A percentile compares a stretch with the other conserved stretches of the same genome.
Evolutionary conservation across 2,888 invertebrate species (phyloP).

Genomic region (Cylindroiulus punctatus): DNA sequence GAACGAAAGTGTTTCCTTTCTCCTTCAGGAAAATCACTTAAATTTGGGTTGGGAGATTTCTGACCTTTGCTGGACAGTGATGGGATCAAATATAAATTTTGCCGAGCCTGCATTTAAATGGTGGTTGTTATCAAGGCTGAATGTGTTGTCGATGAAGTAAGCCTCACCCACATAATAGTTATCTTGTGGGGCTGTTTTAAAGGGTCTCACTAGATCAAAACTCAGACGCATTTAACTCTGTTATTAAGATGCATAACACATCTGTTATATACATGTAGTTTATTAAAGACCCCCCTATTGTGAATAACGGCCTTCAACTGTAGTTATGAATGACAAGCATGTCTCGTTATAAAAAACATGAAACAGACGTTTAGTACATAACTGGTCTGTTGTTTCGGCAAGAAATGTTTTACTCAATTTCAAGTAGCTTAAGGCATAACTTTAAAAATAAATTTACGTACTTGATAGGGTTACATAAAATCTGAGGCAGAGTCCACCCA

Average conservation of each 20-base stretch:
- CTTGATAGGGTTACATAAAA: conserved; percentile 55
- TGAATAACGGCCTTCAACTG: conserved; percentile 32
- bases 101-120: not conserved
- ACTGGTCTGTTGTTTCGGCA: not conserved
- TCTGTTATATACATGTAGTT: not conserved
- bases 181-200: not conserved
- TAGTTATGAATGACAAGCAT: conserved; percentile 30
- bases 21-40: not conserved
- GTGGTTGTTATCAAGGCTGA: not conserved
- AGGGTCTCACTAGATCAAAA: conserved; percentile 16
- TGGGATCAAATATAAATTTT: conserved; percentile 35
- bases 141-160: conserved; percentile 28
- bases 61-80: conserved; percentile 29
- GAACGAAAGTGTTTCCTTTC: conserved; percentile 8
- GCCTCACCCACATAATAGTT: conserved; percentile 27
- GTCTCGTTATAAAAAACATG: not conserved
- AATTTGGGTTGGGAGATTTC: not conserved
- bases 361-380: not conserved
- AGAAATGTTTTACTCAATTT: not conserved
- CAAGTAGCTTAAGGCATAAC: not conserved
- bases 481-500: conserved; percentile 57
- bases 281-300: conserved; percentile 1
- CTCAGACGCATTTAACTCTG: not conserved
- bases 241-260: conserved; percentile 9
- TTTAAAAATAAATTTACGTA: conserved; percentile 14